These are phyloP conservation scores for Parochlus steinenii DNA, from an alignment of 2,888 invertebrate species.

Conservation along the genomic window DNA sequence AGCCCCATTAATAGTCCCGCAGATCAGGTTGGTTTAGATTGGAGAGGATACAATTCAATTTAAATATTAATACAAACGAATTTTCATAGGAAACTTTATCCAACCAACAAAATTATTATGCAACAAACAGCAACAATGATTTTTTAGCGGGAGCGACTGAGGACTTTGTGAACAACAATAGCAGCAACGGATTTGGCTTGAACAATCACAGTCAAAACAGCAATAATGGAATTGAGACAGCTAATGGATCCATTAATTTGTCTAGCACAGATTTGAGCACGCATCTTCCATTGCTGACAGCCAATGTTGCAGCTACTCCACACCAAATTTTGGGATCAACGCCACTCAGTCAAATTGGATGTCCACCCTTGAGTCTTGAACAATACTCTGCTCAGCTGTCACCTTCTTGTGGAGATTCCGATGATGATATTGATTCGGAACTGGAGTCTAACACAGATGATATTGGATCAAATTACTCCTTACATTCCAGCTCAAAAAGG, in stretches of 20 bases:
- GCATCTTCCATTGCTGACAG: conserved; percentile 13
- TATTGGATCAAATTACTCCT: conserved; percentile 32
- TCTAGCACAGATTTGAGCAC: conserved; percentile 6
- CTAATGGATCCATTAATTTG: conserved; percentile 6
- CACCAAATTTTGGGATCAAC: conserved; percentile 66
- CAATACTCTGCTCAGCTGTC: conserved; percentile 37
- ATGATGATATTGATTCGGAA: conserved; percentile 32
- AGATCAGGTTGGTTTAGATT: conserved; percentile 17
- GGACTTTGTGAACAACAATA: conserved; percentile 7
- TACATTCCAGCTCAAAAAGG: conserved; percentile 35
- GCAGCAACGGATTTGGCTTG: conserved; percentile 9
- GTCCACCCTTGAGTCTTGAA: conserved; percentile 33
- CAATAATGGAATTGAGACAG: no score
- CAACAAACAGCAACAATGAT: conserved; percentile 11
- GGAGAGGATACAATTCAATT: not conserved
- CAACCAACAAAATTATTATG: conserved; percentile 10
- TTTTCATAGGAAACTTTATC: conserved; percentile 9
- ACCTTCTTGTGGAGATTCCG: conserved; percentile 34
- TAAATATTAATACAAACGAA: not conserved
- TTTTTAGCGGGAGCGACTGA: conserved; percentile 11
- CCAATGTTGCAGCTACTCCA: conserved; percentile 28
- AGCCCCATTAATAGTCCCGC: conserved; percentile 25
- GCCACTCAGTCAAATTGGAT: conserved; percentile 72
- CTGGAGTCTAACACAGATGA: conserved; percentile 40
- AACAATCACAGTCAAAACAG: no score